Evolutionary conservation across 1,140 invertebrate species (phyloP), one percentile per base, ranked within the genome.

Genomic region (Brachionus rotundiformis): DNA sequence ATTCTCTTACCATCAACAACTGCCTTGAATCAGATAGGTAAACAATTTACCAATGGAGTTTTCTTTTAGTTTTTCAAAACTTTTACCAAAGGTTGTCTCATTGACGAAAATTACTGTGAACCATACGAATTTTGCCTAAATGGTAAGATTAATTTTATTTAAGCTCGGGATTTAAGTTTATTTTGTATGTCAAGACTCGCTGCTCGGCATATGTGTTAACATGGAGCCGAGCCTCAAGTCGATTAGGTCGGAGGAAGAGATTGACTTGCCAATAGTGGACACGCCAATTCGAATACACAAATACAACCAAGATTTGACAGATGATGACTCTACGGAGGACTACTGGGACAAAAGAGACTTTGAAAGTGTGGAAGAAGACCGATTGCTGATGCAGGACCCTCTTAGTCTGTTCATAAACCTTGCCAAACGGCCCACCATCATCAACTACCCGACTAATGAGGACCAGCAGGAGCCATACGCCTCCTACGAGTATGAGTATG

Each of bases 211-310:
- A 16, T 71, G 65, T 19, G 33, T 71, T 2, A 71, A 13, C 19
- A 71, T 19, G 16, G 47, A 71, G 1, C 8, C 19, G 10, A 36
- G 33, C n/a, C 11, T 13, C 29, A 71, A 71, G 16, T 13, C 65
- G 6, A 10, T 8, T 7, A n/a, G 65, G 3, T 71, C 65, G 2
- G 65, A 36, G 29, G 29, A 71, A 39, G 29, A 71, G 16, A 39
- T 71, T 1, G 65, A 71, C 33, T 16, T 19, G 7, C 19, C 33
- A 16, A 0, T 36, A 36, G 10, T 71, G 10, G 19, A 71, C 16
- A 71, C 65, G 5, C 65, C 65, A 10, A 71, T 71, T 36, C 65
- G 65, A 27, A 39, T 71, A n/a, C 65, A 71, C 19, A 71, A 71
- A 13, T 71, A 71, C 31, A 71, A 16, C 7, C 29, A 71, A 71